Percentiles rank a stretch among this genome's conserved stretches.
phyloP scores from a whole-genome alignment of 1,140 invertebrate species.

The Drosophila subpulchrella region DNA sequence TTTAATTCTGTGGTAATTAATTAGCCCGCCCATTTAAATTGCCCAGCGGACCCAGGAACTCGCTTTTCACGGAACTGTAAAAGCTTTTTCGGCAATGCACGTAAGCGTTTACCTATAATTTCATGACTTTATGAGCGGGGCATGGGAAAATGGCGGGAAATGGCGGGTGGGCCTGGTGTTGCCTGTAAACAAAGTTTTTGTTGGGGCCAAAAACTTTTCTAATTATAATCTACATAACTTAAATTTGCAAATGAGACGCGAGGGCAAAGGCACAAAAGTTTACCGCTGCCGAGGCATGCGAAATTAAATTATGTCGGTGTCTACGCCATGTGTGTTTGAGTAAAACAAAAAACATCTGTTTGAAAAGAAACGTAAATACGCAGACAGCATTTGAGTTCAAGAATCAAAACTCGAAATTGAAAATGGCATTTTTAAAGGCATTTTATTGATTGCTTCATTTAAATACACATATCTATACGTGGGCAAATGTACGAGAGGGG shows the following conservation, averaged over 20 bases:
- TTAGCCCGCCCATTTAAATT: conserved; percentile 66
- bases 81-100: conserved; percentile 60
- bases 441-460: conserved; percentile 79
- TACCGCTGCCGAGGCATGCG: conserved; percentile 62
- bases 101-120: conserved; percentile 83
- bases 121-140: conserved; percentile 71
- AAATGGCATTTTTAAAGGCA: conserved; percentile 45
- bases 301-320: conserved; percentile 70
- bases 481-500: background rate
- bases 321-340: conserved; percentile 23
- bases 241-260: conserved; percentile 71
- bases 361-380: conserved; percentile 65
- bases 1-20: conserved; percentile 75
- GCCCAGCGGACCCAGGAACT: conserved; percentile 1
- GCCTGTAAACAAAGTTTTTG: conserved; percentile 63
- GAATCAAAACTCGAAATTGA: conserved; percentile 45
- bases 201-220: conserved; percentile 70
- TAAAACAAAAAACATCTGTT: conserved; percentile 56
- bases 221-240: conserved; percentile 83
- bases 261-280: conserved; percentile 68
- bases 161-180: conserved; percentile 26
- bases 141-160: background rate
- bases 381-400: conserved; percentile 11
- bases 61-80: conserved; percentile 5
- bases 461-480: conserved; percentile 39